These are phyloP conservation scores for Sitta europaea DNA, from an alignment of 2,113 vertebrate species.

Conservation along the genomic window DNA sequence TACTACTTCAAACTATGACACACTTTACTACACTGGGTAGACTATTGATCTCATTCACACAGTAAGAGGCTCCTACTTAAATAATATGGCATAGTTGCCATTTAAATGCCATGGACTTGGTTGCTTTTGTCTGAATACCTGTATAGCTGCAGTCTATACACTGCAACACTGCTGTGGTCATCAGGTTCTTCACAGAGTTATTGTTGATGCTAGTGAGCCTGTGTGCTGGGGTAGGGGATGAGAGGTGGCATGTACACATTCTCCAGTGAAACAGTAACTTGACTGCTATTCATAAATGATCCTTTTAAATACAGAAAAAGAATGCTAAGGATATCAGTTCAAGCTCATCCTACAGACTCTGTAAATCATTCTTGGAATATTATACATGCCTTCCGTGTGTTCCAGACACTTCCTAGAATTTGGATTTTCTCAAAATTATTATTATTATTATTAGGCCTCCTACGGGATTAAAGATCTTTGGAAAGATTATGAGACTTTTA, in stretches of 20 bases:
- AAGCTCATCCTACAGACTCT: not conserved
- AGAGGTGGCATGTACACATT: too few species aligned
- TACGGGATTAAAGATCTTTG: not conserved
- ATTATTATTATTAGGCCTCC: not conserved
- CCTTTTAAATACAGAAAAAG: not conserved
- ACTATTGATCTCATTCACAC: not conserved
- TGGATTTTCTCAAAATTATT: not conserved
- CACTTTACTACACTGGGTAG: not conserved
- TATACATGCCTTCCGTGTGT: not conserved
- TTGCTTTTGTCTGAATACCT: not conserved
- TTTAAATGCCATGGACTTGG: not conserved
- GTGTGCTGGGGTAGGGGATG: not conserved
- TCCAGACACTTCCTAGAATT: not conserved
- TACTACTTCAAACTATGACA: not conserved
- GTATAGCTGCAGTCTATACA: not conserved
- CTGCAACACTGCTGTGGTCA: not conserved
- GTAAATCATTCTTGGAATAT: not conserved
- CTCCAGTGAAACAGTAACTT: not conserved
- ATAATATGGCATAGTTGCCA: not conserved
- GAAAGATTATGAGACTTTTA: not conserved
- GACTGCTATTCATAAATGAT: not conserved
- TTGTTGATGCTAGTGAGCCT: too few species aligned
- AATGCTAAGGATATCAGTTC: not conserved
- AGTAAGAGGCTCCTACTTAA: not conserved
- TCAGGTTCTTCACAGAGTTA: not conserved